Evolutionary conservation across 2,113 vertebrate genomes (phyloP), one percentile per base, ranked within the genome.

Genomic region (Triplophysa tibetana): DNA sequence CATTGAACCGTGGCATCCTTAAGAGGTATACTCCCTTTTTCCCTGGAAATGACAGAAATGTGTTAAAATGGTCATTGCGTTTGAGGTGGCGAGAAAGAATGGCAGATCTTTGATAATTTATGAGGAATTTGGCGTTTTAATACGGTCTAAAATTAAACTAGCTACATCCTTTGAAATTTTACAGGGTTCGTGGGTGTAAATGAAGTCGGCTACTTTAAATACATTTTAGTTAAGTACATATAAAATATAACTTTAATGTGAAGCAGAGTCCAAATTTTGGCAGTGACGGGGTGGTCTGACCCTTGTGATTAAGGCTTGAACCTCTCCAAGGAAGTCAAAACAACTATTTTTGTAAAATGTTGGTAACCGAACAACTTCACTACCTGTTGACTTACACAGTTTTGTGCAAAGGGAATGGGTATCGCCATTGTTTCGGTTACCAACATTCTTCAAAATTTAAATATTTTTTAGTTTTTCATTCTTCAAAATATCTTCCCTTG

Each of bases 61-160:
- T 43, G 78, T 83, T 85, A 88, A 88, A 88, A 88, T 83, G 85
- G 66, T 77, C 60, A 81, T 72, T 45, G 79, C 62, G 80, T 88
- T 77, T 79, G 87, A 86, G 82, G 84, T 73, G 84, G 77, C 66
- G 76, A 81, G 52, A 66, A 43, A 60, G 23, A 26, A 16, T 2
- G 75, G 73, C 81, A 86, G 23, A 82, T 85, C 83, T 88, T 67
- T 60, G 69, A 13, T 3, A 56, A 85, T 77, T 72, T 86, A 88
- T 74, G 73, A 81, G 86, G 79, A 75, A 56, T 77, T 86, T 88
- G 52, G 50, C 72, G 50, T 76, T 45, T 58, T 10, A 60, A 43
- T 52, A 74, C 65, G 60, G 29, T 60, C 56, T 54, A 54, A 52
- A 77, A 61, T 38, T 8, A 79, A 64, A 64, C 8, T 26, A 21